Conservation (phyloP, 2,113 vertebrate genomes). For the Eretmochelys imbricata region DNA sequence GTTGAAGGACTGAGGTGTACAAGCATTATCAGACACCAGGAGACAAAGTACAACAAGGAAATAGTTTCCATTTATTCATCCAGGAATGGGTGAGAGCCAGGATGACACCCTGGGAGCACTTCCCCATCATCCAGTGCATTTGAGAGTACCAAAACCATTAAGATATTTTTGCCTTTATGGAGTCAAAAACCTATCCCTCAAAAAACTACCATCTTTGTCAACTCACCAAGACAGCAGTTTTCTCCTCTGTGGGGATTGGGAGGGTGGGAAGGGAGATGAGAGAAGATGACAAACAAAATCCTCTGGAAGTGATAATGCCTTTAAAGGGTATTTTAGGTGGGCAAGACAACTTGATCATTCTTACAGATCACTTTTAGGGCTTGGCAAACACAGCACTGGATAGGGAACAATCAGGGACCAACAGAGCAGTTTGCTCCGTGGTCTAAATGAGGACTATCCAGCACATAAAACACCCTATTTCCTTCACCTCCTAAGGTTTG, state of each 20-base stretch:
- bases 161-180: not conserved
- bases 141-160: not conserved
- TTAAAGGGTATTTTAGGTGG: not conserved
- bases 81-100: not conserved
- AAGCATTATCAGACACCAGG: too few relatives aligned
- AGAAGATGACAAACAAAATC: not conserved
- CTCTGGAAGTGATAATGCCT: not conserved
- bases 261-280: not conserved
- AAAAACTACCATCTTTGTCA: not conserved
- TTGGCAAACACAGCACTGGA: not conserved
- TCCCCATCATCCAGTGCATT: not conserved
- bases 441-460: not conserved
- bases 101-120: not conserved
- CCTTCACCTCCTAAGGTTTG: not conserved
- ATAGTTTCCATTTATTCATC: not conserved
- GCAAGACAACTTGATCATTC: not conserved
- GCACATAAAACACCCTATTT: accelerated
- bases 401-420: not conserved
- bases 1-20: too few relatives aligned
- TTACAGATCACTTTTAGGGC: not conserved
- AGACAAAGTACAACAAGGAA: not conserved
- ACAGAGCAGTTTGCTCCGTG: not conserved
- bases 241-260: not conserved
- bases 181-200: not conserved
- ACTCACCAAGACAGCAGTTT: not conserved